Conservation (phyloP, 1,140 invertebrate genomes). For the Trichonephila inaurata region DNA sequence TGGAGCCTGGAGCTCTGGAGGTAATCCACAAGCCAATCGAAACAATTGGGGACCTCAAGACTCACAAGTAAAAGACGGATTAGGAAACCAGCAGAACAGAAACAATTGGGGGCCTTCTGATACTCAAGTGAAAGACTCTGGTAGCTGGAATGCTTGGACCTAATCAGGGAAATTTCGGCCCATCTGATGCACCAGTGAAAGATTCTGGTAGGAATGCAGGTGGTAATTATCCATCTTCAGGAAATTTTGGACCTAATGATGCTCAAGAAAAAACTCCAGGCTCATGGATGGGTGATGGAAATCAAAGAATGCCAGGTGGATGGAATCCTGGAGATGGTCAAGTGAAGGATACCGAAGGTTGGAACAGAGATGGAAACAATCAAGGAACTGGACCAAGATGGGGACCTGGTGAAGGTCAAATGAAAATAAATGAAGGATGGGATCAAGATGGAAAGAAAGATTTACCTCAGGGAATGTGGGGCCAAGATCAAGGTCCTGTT, state of each 20-base stretch:
- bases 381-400: background rate
- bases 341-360: constrained; percentile 1
- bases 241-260: constrained; percentile 10
- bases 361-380: background rate
- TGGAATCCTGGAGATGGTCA: constrained; percentile 47
- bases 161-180: background rate
- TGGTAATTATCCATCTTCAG: background rate
- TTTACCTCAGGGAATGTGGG: background rate
- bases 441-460: background rate
- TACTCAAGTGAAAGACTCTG: constrained; percentile 14
- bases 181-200: constrained; percentile 16
- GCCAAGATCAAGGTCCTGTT: background rate
- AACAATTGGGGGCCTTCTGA: constrained; percentile 11
- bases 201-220: constrained; percentile 6
- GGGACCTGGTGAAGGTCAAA: background rate
- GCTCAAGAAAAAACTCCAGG: constrained; percentile 19
- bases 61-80: background rate
- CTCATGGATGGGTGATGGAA: background rate
- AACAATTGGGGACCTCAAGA: background rate
- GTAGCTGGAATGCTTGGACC: background rate
- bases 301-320: background rate
- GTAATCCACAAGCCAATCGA: background rate
- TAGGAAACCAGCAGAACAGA: background rate
- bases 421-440: background rate
- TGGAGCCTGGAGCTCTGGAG: background rate